Percentiles rank a stretch among this genome's conserved stretches.
Conservation (phyloP, 2,113 vertebrate genomes). For the Leiothrix lutea region DNA sequence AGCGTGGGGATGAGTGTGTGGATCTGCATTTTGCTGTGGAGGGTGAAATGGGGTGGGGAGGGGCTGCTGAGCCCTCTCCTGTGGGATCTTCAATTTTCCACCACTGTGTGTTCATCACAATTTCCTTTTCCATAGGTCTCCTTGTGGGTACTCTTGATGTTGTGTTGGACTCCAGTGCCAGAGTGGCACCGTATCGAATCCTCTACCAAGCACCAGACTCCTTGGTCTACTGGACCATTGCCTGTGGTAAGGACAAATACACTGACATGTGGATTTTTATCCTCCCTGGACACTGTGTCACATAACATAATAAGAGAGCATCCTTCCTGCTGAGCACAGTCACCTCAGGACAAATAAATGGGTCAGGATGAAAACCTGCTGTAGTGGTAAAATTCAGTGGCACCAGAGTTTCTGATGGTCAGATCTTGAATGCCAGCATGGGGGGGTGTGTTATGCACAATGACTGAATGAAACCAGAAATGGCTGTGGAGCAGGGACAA, state of each 20-base stretch:
- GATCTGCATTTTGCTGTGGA: background rate
- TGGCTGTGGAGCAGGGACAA: background rate
- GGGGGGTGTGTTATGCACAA: background rate
- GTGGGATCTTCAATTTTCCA: background rate
- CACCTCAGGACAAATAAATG: background rate
- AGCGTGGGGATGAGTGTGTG: background rate
- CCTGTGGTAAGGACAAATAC: slow-evolving; percentile 85
- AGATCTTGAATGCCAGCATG: background rate
- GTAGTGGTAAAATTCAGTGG: background rate
- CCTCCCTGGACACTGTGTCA: background rate
- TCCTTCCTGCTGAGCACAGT: background rate
- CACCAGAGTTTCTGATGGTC: background rate
- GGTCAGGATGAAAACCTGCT: background rate
- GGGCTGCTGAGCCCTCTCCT: background rate
- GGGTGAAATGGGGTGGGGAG: background rate
- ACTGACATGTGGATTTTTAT: background rate
- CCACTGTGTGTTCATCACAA: background rate
- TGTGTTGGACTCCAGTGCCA: slow-evolving; percentile 94
- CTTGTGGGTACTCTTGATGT: slow-evolving; percentile 97
- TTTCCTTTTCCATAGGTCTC: slow-evolving; percentile 78
- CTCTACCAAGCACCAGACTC: slow-evolving; percentile 97
- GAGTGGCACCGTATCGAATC: slow-evolving; percentile 93
- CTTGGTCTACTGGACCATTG: slow-evolving; percentile 92
- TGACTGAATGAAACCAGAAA: background rate
- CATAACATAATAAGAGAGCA: background rate